Percentiles rank a stretch among this genome's conserved stretches.
Conservation (phyloP, 2,113 vertebrate genomes). For the Scatophagus argus region DNA sequence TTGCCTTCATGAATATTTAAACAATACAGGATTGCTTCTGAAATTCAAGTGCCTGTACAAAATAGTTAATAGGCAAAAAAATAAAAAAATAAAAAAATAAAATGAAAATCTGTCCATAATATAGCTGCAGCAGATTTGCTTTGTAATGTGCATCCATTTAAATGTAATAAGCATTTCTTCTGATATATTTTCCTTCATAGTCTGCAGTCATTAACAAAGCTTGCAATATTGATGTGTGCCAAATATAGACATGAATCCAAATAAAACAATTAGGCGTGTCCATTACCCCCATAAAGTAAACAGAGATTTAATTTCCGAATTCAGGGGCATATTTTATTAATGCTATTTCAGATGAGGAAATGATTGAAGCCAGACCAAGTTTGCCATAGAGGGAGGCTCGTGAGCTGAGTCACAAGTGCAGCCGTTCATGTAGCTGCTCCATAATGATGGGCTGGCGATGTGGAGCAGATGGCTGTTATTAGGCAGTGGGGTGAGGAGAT, state of each 20-base stretch:
- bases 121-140: not conserved
- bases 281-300: constrained; percentile 10
- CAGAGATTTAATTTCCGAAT: constrained; percentile 41
- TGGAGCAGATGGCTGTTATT: constrained; percentile 27
- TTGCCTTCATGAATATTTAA: not conserved
- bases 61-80: no score
- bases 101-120: not conserved
- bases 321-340: constrained; percentile 42
- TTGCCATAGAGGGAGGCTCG: not conserved
- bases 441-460: constrained; percentile 8
- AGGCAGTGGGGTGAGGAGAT: not conserved
- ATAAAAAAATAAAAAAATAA: no score
- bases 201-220: not conserved
- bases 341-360: constrained; percentile 22
- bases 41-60: not conserved
- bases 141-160: not conserved
- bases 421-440: constrained; percentile 13
- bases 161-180: not conserved
- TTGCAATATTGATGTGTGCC: constrained; percentile 30
- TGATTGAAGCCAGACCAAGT: constrained; percentile 28
- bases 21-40: not conserved
- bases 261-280: constrained; percentile 23
- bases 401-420: constrained; percentile 32
- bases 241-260: constrained; percentile 42
- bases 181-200: not conserved